Conservation (phyloP, 2,797 vertebrate genomes). For the Acanthopagrus latus region DNA sequence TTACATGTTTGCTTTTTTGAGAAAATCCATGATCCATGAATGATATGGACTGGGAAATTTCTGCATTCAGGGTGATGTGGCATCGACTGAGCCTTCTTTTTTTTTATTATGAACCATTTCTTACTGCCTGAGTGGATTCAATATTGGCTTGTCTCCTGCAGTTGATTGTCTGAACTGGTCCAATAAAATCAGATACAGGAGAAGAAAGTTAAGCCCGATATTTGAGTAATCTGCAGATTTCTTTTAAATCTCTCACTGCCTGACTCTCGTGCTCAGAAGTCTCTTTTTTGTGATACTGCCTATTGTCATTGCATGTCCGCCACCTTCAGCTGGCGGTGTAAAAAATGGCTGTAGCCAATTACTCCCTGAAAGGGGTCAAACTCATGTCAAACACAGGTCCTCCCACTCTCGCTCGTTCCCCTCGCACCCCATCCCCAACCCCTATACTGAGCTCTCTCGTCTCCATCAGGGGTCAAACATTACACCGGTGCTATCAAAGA, state of each 20-base stretch:
- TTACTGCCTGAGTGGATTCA: background rate
- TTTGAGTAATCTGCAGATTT: conserved; percentile 7
- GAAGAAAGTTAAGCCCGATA: background rate
- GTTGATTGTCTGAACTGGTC: conserved; percentile 11
- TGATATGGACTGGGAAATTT: too few species aligned
- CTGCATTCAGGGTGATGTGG: too few species aligned
- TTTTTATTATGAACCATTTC: background rate
- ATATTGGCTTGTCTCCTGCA: conserved; percentile 7
- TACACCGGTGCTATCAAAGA: conserved; percentile 47
- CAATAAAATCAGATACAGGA: conserved; percentile 17
- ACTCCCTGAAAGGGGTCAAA: conserved; percentile 50
- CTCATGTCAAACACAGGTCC: conserved; percentile 37
- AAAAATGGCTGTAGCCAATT: conserved; percentile 49
- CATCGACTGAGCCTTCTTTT: background rate
- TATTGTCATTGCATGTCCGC: background rate
- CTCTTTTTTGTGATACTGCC: conserved; percentile 18
- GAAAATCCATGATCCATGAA: too few species aligned
- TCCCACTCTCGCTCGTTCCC: conserved; percentile 17
- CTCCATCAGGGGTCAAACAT: conserved; percentile 53
- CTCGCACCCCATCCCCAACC: background rate
- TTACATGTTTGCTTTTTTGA: too few species aligned
- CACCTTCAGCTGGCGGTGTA: background rate
- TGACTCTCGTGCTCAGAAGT: conserved; percentile 3
- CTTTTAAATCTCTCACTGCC: background rate
- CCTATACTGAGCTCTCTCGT: conserved; percentile 7